Base-by-base conservation (phyloP, 2,113 vertebrate genomes). In the Notarius lentiginosus region DNA sequence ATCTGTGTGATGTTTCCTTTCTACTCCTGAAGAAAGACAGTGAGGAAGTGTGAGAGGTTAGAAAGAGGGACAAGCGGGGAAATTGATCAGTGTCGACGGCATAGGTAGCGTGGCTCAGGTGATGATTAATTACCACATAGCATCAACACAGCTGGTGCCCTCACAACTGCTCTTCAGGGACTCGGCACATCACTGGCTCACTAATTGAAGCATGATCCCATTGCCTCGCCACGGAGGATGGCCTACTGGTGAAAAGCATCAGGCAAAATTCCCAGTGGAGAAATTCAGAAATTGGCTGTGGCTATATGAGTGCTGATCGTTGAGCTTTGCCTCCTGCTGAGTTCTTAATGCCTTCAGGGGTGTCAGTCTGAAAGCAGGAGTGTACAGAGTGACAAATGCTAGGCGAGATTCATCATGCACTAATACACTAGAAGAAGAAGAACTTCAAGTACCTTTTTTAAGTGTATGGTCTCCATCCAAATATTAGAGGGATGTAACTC, bases 51-150 rank as follows among this genome's bases (percentile, higher is more conserved):
- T 24, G 14, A 18, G 49, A 34, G 63, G 58, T 17, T 20, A 15
- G 34, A 75, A 11, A 18, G 49, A 14, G 24, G 60, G n/a, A 60
- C 22, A 47, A 30, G 18, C 7, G 4, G 1, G 65, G 22, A 30
- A 34, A 56, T 20, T 55, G 79, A 77, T 82, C 70, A 82, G 77
- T 53, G 49, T 27, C 65, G 79, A 73, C 79, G 27, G n/a, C 15
- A 61, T 47, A 41, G 24, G 41, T n/a, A 22, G 68, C 11, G 47
- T 85, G 34, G 77, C 65, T 34, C 47, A 83, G 82, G 79, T 76
- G 18, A 61, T 80, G 79, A 90, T 87, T 84, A 83, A 91, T 90
- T 91, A 80, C 47, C 9, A 75, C 47, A n/a, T 79, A 84, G 41
- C 58, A 68, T 51, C 79, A 80, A 88, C 34, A 86, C 86, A 89